These are phyloP conservation scores for Tenthredo amoena DNA, from an alignment of 2,888 invertebrate species.

Conservation along the genomic window DNA sequence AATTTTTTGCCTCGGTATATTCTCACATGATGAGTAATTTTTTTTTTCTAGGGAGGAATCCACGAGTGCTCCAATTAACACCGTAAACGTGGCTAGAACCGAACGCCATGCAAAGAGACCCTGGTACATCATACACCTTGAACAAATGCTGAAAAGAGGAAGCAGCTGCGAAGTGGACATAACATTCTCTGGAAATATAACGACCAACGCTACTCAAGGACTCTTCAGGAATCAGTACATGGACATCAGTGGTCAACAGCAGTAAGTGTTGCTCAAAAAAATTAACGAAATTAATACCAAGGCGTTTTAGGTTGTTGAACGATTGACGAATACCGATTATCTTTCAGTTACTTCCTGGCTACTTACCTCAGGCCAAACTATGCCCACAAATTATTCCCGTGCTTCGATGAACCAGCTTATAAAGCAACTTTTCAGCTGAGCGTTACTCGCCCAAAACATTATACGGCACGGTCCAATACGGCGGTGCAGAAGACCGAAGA, in stretches of 20 bases:
- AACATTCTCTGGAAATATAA: conserved; percentile 84
- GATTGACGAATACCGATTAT: not conserved
- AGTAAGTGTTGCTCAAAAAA: conserved; percentile 71
- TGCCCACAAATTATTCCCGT: conserved; percentile 89
- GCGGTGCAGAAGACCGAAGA: conserved; percentile 81
- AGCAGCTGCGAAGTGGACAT: conserved; percentile 83
- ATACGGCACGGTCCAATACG: conserved; percentile 83
- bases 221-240: conserved; percentile 85
- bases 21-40: conserved; percentile 35
- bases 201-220: conserved; percentile 83
- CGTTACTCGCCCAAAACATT: conserved; percentile 82
- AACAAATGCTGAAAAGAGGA: conserved; percentile 80
- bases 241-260: conserved; percentile 77
- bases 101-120: conserved; percentile 83
- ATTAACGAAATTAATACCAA: not conserved
- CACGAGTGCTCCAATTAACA: conserved; percentile 54
- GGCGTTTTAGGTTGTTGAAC: not conserved
- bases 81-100: conserved; percentile 70
- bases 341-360: conserved; percentile 82
- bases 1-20: conserved; percentile 13
- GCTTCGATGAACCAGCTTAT: conserved; percentile 89
- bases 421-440: conserved; percentile 86
- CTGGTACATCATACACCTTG: conserved; percentile 82
- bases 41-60: conserved; percentile 27
- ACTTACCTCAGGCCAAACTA: conserved; percentile 87